Evolutionary conservation across 1,140 invertebrate species (phyloP).

Genomic region (Drosophila suzukii): DNA sequence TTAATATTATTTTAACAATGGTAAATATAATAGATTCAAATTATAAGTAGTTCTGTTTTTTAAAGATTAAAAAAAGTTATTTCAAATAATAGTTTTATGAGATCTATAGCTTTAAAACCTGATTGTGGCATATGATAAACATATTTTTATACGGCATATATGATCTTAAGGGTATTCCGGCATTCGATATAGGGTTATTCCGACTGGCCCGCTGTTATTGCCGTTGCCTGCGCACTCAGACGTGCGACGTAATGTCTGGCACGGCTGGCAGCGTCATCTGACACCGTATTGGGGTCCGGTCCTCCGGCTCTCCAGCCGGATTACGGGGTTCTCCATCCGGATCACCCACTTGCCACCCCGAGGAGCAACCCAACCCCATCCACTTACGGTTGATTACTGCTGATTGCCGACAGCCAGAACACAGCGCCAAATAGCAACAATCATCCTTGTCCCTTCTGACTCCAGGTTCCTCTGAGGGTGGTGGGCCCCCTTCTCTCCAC

Average conservation of each 20-base stretch:
- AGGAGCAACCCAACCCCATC: slow-evolving; percentile 2
- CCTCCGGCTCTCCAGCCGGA: slow-evolving; percentile 21
- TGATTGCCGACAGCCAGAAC: slow-evolving; percentile 77
- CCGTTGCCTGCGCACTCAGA: slow-evolving; percentile 59
- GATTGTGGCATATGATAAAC: too few relatives aligned
- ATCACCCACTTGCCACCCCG: slow-evolving; percentile 5
- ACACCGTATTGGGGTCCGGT: slow-evolving; percentile 26
- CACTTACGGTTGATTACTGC: slow-evolving; percentile 72
- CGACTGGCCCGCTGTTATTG: slow-evolving; percentile 8
- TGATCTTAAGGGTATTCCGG: slow-evolving; percentile 12
- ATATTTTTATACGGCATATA: background rate
- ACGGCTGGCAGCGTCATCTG: slow-evolving; percentile 52
- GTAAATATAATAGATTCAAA: too few relatives aligned
- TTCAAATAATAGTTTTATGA: too few relatives aligned
- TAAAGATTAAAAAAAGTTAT: too few relatives aligned
- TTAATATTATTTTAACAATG: too few relatives aligned
- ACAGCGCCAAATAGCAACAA: slow-evolving; percentile 72
- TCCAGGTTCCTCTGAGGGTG: background rate
- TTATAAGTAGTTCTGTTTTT: too few relatives aligned
- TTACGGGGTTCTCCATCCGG: background rate
- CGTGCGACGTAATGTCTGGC: slow-evolving; percentile 76
- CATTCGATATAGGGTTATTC: background rate
- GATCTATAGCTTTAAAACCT: too few relatives aligned
- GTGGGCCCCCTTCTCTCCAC: background rate
- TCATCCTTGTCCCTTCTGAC: slow-evolving; percentile 42